These are phyloP conservation scores for Polyploca ridens DNA, from an alignment of 2,888 invertebrate species.

Conservation along the genomic window DNA sequence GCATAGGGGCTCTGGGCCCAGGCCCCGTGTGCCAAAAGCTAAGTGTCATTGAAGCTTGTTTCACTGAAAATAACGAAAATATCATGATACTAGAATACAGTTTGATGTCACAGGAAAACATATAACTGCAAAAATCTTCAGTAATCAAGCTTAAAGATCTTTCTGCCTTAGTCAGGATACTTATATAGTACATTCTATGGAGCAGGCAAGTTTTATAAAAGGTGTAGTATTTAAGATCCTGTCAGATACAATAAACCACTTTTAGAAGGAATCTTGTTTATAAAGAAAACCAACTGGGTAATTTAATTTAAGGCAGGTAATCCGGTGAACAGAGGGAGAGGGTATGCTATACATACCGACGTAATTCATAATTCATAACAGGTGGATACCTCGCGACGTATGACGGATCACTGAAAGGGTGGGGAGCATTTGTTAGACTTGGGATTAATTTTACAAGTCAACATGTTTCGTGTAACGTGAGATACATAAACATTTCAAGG, in stretches of 20 bases:
- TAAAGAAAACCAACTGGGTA: slow-evolving; percentile 38
- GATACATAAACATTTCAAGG: slow-evolving; percentile 13
- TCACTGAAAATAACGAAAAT: too few relatives aligned
- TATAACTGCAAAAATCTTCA: too few relatives aligned
- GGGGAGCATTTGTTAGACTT: slow-evolving; percentile 32
- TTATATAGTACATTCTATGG: too few relatives aligned
- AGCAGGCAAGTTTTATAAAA: too few relatives aligned
- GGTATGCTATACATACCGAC: slow-evolving; percentile 35
- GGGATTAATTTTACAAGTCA: slow-evolving; percentile 28
- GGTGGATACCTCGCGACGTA: slow-evolving; percentile 35
- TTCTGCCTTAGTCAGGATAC: too few relatives aligned
- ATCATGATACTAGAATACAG: too few relatives aligned
- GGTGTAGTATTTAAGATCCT: too few relatives aligned
- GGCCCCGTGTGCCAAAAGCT: too few relatives aligned
- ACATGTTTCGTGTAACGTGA: slow-evolving; percentile 20
- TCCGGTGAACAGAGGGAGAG: slow-evolving; percentile 27
- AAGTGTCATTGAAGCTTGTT: too few relatives aligned
- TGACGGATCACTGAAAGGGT: slow-evolving; percentile 31
- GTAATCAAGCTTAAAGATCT: too few relatives aligned
- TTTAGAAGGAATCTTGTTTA: slow-evolving; percentile 27
- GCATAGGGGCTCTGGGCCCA: too few relatives aligned
- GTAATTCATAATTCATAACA: slow-evolving; percentile 57
- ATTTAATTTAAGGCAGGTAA: slow-evolving; percentile 44
- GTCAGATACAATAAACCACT: neutral
- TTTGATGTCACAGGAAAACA: too few relatives aligned